Evolutionary conservation across 2,888 invertebrate genomes (phyloP).

Genomic region (Synanthedon tipuliformis): DNA sequence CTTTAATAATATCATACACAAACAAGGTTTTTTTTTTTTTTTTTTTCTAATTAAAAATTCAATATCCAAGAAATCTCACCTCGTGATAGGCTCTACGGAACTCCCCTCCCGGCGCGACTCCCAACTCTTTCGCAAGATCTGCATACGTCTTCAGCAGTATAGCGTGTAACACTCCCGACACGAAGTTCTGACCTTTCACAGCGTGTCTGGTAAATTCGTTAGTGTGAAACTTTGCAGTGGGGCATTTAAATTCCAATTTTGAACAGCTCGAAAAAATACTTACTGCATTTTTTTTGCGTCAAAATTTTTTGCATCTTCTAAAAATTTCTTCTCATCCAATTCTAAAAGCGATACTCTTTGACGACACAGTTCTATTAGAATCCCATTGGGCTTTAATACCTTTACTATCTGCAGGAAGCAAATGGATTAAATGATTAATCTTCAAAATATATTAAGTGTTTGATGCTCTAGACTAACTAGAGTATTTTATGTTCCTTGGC

Average conservation of each 20-base stretch:
- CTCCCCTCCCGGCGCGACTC: slow-evolving; percentile 61
- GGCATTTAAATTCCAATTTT: background rate
- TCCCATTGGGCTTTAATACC: slow-evolving; percentile 49
- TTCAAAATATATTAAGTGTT: no score
- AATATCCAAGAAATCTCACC: slow-evolving; percentile 16
- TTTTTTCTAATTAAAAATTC: no score
- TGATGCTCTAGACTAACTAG: no score
- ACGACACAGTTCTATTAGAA: slow-evolving; percentile 55
- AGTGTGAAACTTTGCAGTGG: background rate
- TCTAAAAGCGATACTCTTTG: slow-evolving; percentile 56
- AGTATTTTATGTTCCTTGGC: no score
- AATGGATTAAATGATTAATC: no score
- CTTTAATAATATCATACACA: no score
- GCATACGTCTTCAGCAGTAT: slow-evolving; percentile 62
- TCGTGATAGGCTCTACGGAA: slow-evolving; percentile 62
- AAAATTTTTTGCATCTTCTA: slow-evolving; percentile 59
- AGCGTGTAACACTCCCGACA: slow-evolving; percentile 58
- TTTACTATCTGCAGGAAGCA: slow-evolving; percentile 36
- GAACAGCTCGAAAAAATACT: slow-evolving; percentile 10
- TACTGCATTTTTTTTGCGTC: slow-evolving; percentile 51
- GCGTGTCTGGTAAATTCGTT: slow-evolving; percentile 29
- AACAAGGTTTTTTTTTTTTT: background rate
- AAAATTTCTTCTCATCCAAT: slow-evolving; percentile 56
- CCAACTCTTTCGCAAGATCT: slow-evolving; percentile 58
- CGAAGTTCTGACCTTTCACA: slow-evolving; percentile 53